A percentile compares a stretch with the other conserved stretches of the same genome.
Conservation (phyloP, 2,888 invertebrate species). For the Oasisia sp. region DNA sequence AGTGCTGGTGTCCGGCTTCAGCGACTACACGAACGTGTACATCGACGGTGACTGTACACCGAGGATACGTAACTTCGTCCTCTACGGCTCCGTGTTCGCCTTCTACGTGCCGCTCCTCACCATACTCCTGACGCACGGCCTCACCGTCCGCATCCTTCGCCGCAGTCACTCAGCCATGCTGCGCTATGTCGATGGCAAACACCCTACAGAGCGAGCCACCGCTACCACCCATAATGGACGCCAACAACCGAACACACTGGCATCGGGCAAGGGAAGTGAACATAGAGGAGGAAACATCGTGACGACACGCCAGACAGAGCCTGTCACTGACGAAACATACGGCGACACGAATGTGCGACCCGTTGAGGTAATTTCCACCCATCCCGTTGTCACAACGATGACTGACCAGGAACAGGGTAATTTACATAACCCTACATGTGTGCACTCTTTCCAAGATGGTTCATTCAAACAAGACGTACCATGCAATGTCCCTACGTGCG, state of each 20-base stretch:
- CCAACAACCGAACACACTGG: slow-evolving; percentile 23
- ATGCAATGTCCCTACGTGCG: background rate
- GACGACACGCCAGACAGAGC: background rate
- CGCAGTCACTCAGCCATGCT: no score
- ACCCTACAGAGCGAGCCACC: no score
- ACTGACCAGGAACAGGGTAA: background rate
- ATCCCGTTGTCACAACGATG: background rate
- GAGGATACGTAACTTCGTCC: no score
- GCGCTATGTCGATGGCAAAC: no score
- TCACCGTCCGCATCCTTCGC: no score
- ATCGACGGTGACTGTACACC: no score
- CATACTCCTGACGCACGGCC: no score
- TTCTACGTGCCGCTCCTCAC: no score
- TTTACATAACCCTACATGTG: background rate
- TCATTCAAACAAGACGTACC: background rate
- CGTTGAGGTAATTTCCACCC: background rate
- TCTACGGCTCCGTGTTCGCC: no score
- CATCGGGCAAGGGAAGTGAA: slow-evolving; percentile 22
- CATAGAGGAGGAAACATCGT: background rate
- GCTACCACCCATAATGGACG: no score
- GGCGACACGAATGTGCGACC: background rate
- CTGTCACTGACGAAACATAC: background rate
- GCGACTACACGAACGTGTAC: no score
- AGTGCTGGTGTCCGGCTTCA: no score
- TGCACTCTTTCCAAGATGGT: background rate